phyloP scores from a whole-genome alignment of 2,797 vertebrate genomes.

The Poeciliopsis presidionis region DNA sequence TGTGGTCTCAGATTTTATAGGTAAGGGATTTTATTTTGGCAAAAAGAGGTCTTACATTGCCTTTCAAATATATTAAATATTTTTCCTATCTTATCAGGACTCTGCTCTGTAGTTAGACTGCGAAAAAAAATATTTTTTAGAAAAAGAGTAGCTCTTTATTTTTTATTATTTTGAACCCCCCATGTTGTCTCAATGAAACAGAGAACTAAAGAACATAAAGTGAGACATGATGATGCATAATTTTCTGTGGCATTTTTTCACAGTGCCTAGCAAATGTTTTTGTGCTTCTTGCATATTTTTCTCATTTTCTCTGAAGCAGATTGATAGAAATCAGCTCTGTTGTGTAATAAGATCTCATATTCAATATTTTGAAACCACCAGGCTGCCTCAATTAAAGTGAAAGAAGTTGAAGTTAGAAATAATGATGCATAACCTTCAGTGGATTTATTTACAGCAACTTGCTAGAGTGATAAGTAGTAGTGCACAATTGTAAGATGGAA shows the following conservation, averaged over 20 bases:
- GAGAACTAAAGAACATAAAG: not conserved
- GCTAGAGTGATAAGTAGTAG: not conserved
- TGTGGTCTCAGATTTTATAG: constrained; percentile 10
- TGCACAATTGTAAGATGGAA: not conserved
- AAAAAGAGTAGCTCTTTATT: not conserved
- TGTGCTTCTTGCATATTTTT: not conserved
- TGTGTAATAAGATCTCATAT: not conserved
- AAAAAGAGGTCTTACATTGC: not conserved
- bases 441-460: not conserved
- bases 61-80: not conserved
- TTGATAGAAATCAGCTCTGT: not conserved
- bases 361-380: not conserved
- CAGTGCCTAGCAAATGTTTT: not conserved
- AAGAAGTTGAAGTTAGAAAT: not conserved
- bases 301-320: not conserved
- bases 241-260: not conserved
- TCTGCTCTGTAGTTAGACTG: not conserved
- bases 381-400: not conserved
- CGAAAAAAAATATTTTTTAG: not conserved
- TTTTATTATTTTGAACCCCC: not conserved
- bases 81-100: not conserved
- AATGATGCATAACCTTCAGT: not conserved
- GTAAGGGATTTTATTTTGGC: not conserved
- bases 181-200: not conserved
- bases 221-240: not conserved